Base-by-base conservation (phyloP, 2,888 invertebrate species). In the Itoplectis maculator region DNA sequence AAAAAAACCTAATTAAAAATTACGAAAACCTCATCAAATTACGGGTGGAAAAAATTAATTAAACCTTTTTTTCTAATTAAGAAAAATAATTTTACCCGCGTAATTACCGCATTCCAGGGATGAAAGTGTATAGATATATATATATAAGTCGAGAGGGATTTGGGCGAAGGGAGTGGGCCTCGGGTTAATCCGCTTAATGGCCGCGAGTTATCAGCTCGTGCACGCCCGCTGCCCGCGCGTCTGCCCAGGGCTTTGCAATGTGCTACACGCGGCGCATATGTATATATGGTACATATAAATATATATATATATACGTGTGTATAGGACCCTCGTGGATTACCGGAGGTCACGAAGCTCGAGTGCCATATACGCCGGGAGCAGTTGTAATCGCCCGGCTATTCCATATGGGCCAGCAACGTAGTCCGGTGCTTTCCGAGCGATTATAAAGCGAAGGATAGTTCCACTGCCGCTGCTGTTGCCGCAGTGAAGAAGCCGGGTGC, bases 151-250 rank as follows among this genome's bases (percentile, higher is more conserved):
- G 42, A 45, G 45, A 42, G 42, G 20, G 18, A 42, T 15, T 37
- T 42, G 45, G 65, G 42, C 45, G 45, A 65, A 65, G 65, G 40
- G 40, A 37, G 40, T 42, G 63, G 40, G 18, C 7, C 35, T 35
- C 7, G 23, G 1, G 3, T 81, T 74, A 68, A 85, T 85, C 81
- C 51, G 29, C 40, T 66, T 83, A 84, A 84, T 81, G 65, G 47
- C 66, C 20, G 37, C 54, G 15, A 74, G 69, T 80, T 80, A 83
- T 82, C 79, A 56, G 47, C 63, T 51, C 49, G 70, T 35, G 40
- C n/a, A 45, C 35, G 65, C 51, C 59, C 51, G 35, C 5, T 37
- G 15, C 70, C 35, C 70, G 15, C 70, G 20, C 70, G 20, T 35
- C 23, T 29, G 63, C 63, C n/a, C 23, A 35, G 59, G 23, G 20